These are phyloP conservation scores for Rhyacophila evoluta DNA, from an alignment of 2,888 invertebrate species.

Conservation along the genomic window DNA sequence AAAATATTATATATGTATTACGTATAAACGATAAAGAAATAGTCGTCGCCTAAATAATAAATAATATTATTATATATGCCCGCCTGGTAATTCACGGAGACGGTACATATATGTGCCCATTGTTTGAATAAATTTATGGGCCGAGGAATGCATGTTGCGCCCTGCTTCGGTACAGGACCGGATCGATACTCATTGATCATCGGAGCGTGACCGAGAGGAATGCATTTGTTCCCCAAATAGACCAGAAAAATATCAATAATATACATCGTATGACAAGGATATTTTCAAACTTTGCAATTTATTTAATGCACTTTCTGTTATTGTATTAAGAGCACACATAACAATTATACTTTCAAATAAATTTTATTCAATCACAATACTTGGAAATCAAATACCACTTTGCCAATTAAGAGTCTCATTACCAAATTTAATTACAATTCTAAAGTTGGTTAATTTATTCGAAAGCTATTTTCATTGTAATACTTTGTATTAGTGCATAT, in stretches of 20 bases:
- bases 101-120: conserved; percentile 46
- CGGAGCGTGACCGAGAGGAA: conserved; percentile 53
- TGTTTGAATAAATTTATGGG: conserved; percentile 55
- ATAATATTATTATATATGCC: conserved; percentile 45
- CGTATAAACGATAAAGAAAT: conserved; percentile 42
- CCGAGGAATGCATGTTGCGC: conserved; percentile 44
- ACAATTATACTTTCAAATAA: too few species aligned
- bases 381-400: too few species aligned
- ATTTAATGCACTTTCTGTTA: too few species aligned
- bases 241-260: conserved; percentile 50
- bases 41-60: conserved; percentile 48
- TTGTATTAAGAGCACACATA: too few species aligned
- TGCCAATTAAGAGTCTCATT: too few species aligned
- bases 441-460: too few species aligned
- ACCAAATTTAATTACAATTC: too few species aligned
- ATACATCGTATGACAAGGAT: conserved; percentile 35
- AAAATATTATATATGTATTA: background rate
- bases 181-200: conserved; percentile 55
- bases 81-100: conserved; percentile 51
- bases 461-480: too few species aligned
- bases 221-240: conserved; percentile 48
- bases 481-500: too few species aligned
- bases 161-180: conserved; percentile 40
- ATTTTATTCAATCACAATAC: too few species aligned
- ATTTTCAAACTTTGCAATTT: background rate